Evolutionary conservation across 2,113 vertebrate genomes (phyloP).

Genomic region (Labrus mixtus): DNA sequence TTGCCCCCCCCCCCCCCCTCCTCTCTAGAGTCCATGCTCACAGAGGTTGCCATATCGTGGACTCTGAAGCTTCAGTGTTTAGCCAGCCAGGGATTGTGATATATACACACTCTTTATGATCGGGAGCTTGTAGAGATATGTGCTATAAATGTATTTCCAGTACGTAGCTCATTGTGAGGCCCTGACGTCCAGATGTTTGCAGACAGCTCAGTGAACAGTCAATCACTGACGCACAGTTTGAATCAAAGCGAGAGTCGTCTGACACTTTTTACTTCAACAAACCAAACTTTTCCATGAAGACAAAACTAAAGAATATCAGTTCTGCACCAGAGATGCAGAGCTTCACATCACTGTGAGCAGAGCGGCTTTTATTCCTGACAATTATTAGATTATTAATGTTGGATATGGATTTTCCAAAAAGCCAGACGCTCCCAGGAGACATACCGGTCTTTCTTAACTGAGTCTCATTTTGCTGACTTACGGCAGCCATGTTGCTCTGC

Average conservation of each 20-base stretch:
- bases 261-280: not conserved
- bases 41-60: too few species aligned
- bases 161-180: too few species aligned
- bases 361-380: constrained; percentile 35
- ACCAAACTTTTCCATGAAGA: not conserved
- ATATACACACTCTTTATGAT: too few species aligned
- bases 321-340: constrained; percentile 5
- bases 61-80: too few species aligned
- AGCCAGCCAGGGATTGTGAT: too few species aligned
- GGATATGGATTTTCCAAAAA: constrained; percentile 37
- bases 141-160: too few species aligned
- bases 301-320: constrained; percentile 8
- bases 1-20: too few species aligned
- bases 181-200: not conserved
- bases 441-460: constrained; percentile 4
- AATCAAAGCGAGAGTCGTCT: not conserved
- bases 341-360: not conserved
- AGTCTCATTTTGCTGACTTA: constrained; percentile 51
- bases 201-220: not conserved
- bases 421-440: constrained; percentile 22
- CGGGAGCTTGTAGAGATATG: too few species aligned
- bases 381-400: constrained; percentile 54
- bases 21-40: too few species aligned
- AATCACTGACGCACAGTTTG: not conserved
- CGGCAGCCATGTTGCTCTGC: constrained; percentile 11